Conservation (phyloP, 2,113 vertebrate genomes). For the Gobius niger region DNA sequence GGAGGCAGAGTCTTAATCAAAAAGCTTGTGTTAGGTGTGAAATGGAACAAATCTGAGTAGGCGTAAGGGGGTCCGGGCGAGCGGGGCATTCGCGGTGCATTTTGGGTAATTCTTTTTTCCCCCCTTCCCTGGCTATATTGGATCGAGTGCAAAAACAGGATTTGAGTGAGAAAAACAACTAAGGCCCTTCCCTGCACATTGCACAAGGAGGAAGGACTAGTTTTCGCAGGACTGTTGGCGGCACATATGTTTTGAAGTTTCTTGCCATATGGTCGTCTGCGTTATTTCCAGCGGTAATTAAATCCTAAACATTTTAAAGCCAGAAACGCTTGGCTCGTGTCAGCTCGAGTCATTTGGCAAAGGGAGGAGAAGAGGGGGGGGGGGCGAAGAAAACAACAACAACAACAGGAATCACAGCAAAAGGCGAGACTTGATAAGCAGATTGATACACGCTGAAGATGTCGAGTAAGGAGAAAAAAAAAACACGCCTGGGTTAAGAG, state of each 20-base stretch:
- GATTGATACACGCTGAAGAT: slow-evolving; percentile 25
- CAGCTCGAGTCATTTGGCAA: slow-evolving; percentile 62
- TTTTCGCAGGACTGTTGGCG: slow-evolving; percentile 71
- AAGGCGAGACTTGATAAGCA: slow-evolving; percentile 29
- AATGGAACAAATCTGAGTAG: slow-evolving; percentile 74
- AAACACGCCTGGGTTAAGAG: slow-evolving; percentile 17
- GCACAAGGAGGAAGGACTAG: slow-evolving; percentile 57
- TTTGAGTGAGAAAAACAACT: slow-evolving; percentile 56
- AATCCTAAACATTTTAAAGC: slow-evolving; percentile 97
- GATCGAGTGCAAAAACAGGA: slow-evolving; percentile 69
- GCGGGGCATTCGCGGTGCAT: slow-evolving; percentile 66
- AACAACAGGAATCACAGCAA: slow-evolving; percentile 20
- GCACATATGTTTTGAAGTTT: slow-evolving; percentile 94
- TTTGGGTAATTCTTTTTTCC: slow-evolving; percentile 54
- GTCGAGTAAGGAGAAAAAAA: slow-evolving; percentile 27
- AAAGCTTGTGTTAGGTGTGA: slow-evolving; percentile 77
- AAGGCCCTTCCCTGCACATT: slow-evolving; percentile 48
- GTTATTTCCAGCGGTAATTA: slow-evolving; percentile 98
- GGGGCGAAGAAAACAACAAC: slow-evolving; percentile 40
- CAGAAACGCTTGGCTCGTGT: slow-evolving; percentile 89
- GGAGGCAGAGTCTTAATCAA: slow-evolving; percentile 70
- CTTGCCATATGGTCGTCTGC: slow-evolving; percentile 94
- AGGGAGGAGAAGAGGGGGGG: slow-evolving; percentile 48
- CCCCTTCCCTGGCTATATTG: slow-evolving; percentile 53
- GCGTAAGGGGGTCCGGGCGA: slow-evolving; percentile 55